Conservation (phyloP, 1,140 invertebrate genomes). For the Adelges cooleyi region DNA sequence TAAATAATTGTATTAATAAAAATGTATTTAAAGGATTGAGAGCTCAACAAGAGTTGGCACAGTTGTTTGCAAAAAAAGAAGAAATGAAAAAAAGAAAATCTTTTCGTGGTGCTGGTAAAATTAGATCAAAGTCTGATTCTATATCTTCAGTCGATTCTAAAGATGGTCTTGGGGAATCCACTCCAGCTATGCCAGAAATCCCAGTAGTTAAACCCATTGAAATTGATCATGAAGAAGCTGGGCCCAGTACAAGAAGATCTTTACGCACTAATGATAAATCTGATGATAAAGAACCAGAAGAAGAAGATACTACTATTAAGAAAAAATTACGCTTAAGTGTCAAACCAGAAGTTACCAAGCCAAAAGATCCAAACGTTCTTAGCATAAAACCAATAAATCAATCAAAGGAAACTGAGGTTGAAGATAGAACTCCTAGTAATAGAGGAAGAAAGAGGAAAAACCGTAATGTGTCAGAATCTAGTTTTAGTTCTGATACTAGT, state of each 20-base stretch:
- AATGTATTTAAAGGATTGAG: not conserved
- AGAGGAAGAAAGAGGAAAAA: not conserved
- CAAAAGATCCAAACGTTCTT: not conserved
- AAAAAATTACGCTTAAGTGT: not conserved
- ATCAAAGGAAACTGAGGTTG: not conserved
- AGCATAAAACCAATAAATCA: not conserved
- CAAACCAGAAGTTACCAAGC: not conserved
- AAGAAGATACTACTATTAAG: not conserved
- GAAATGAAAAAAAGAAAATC: not conserved
- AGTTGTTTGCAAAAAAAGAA: not conserved
- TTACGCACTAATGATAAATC: not conserved
- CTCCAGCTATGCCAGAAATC: not conserved
- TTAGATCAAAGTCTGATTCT: not conserved
- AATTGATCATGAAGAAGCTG: not conserved
- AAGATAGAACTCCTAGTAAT: not conserved
- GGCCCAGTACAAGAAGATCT: not conserved
- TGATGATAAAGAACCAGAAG: not conserved
- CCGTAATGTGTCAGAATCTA: conserved; percentile 14
- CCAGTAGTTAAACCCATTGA: not conserved
- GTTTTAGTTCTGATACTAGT: not conserved
- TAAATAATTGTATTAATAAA: not conserved
- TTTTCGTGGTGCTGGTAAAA: not conserved
- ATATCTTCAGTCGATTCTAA: not conserved
- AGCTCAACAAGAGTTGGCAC: too few species aligned
- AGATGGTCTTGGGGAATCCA: not conserved